phyloP scores from a whole-genome alignment of 2,888 invertebrate species.

The Lumbricus terrestris region DNA sequence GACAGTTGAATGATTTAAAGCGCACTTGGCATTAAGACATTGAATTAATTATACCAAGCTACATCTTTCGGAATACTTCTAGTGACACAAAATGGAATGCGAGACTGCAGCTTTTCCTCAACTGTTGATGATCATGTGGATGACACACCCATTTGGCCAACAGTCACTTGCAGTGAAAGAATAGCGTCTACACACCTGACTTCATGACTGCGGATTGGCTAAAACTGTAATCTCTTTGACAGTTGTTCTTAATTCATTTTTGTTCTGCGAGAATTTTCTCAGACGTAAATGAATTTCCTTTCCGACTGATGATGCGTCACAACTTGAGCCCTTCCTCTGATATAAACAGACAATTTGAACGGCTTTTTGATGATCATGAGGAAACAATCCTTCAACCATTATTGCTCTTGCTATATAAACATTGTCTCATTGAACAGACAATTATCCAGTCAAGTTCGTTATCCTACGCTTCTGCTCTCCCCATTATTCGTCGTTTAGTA shows the following conservation, averaged over 20 bases:
- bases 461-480: not conserved
- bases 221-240: no score
- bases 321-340: not conserved
- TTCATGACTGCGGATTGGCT: no score
- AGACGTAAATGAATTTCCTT: not conserved
- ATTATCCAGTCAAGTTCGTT: no score
- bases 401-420: not conserved
- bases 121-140: no score
- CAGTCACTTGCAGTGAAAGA: not conserved
- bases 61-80: no score
- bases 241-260: not conserved
- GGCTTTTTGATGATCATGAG: not conserved
- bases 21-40: no score
- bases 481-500: not conserved
- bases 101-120: no score
- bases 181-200: not conserved
- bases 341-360: not conserved
- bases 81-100: no score
- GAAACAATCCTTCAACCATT: not conserved
- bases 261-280: not conserved
- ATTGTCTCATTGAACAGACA: not conserved
- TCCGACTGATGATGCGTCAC: not conserved
- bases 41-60: no score
- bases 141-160: not conserved
- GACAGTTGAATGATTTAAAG: no score